Percentiles rank a stretch among this genome's conserved stretches.
Evolutionary conservation across 2,113 vertebrate genomes (phyloP).

Genomic region (Bettongia penicillata): DNA sequence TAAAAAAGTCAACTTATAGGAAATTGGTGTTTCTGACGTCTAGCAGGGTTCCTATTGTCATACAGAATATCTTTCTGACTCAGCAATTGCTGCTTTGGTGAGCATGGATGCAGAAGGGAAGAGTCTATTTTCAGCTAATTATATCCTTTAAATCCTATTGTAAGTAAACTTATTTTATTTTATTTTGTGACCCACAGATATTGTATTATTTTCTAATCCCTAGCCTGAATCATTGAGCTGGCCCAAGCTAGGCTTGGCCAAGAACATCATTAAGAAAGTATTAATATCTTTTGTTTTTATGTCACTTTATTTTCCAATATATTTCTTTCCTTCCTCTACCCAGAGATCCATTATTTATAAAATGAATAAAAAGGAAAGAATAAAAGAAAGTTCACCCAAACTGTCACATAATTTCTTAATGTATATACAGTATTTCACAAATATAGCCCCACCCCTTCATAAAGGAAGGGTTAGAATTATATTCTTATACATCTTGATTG

Average conservation of each 20-base stretch:
- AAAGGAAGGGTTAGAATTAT: neutral
- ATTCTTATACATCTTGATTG: neutral
- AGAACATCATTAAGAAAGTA: neutral
- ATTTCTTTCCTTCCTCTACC: neutral
- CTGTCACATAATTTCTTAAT: neutral
- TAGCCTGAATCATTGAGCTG: neutral
- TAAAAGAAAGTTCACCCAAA: neutral
- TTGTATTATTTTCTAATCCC: neutral
- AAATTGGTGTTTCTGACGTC: no score
- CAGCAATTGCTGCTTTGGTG: no score
- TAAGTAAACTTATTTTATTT: no score
- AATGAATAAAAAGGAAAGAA: neutral
- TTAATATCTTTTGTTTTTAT: neutral
- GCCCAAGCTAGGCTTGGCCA: neutral
- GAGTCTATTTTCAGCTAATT: conserved; percentile 34
- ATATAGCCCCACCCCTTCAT: neutral
- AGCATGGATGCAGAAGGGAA: no score
- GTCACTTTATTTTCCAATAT: neutral
- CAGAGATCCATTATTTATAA: neutral
- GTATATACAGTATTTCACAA: neutral
- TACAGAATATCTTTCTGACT: no score
- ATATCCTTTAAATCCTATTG: conserved; percentile 60
- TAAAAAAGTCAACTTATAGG: no score
- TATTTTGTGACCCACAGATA: neutral
- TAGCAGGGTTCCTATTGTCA: no score